A percentile compares a stretch with the other conserved stretches of the same genome.
phyloP scores from a whole-genome alignment of 2,113 vertebrate species.

The Verasper variegatus region DNA sequence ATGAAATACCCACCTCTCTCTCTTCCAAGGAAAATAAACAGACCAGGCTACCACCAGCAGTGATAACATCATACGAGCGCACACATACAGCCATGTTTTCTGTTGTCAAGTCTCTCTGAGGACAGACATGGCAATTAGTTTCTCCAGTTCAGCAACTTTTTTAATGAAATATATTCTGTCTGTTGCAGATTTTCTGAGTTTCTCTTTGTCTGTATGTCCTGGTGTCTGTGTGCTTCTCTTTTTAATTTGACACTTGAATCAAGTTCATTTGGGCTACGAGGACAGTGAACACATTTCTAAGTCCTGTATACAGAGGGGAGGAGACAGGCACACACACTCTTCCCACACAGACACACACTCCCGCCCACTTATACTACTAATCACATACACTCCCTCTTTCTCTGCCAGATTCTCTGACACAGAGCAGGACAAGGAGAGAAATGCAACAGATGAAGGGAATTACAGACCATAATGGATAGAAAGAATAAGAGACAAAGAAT shows the following conservation, averaged over 20 bases:
- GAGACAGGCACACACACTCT: slow-evolving; percentile 52
- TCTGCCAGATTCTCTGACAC: slow-evolving; percentile 64
- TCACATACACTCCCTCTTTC: slow-evolving; percentile 70
- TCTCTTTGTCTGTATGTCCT: neutral
- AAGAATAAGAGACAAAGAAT: slow-evolving; percentile 35
- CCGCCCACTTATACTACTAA: slow-evolving; percentile 73
- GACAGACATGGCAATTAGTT: slow-evolving; percentile 38
- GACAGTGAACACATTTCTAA: slow-evolving; percentile 11
- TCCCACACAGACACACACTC: slow-evolving; percentile 59
- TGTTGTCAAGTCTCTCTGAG: neutral
- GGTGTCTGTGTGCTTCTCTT: neutral
- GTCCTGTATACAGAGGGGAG: slow-evolving; percentile 52
- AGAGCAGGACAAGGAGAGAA: slow-evolving; percentile 58
- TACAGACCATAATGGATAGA: slow-evolving; percentile 44
- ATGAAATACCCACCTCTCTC: slow-evolving; percentile 50
- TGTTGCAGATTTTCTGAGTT: neutral
- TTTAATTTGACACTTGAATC: neutral
- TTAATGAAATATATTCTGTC: slow-evolving; percentile 6
- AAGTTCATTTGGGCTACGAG: neutral
- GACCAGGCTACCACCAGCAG: slow-evolving; percentile 34
- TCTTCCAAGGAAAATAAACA: slow-evolving; percentile 76
- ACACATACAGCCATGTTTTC: slow-evolving; percentile 14
- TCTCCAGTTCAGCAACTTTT: slow-evolving; percentile 4
- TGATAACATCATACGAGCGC: slow-evolving; percentile 60
- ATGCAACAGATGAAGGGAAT: slow-evolving; percentile 60